Percentiles rank a stretch among this genome's conserved stretches.
Evolutionary conservation across 1,140 invertebrate genomes (phyloP).

Genomic region (Drosophila nigrodunni): DNA sequence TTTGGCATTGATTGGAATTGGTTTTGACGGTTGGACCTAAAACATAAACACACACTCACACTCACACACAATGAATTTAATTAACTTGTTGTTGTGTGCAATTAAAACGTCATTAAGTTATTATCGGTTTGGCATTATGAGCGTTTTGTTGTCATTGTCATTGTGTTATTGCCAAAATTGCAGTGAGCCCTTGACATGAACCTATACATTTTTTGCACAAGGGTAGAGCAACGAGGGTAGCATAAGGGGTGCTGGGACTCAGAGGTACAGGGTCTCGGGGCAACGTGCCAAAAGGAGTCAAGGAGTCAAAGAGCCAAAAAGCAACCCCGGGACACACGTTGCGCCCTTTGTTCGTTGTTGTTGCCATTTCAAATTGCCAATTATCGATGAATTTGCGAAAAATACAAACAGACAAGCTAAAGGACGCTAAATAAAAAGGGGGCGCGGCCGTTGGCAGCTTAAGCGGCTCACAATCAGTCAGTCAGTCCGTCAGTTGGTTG

Average conservation of each 20-base stretch:
- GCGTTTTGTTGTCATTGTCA: constrained; percentile 42
- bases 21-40: constrained; percentile 63
- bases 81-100: constrained; percentile 80
- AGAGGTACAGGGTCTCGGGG: constrained; percentile 4
- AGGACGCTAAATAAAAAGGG: constrained; percentile 24
- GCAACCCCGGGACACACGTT: constrained; percentile 56
- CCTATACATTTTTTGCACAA: constrained; percentile 23
- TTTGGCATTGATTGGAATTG: constrained; percentile 68
- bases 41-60: constrained; percentile 49
- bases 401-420: constrained; percentile 71
- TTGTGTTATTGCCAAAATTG: constrained; percentile 54
- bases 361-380: constrained; percentile 82
- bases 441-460: constrained; percentile 60
- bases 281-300: constrained; percentile 64
- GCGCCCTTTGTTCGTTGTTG: constrained; percentile 50
- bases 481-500: background rate
- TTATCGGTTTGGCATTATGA: constrained; percentile 71
- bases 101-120: constrained; percentile 80
- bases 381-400: constrained; percentile 81
- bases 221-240: background rate
- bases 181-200: constrained; percentile 71
- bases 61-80: constrained; percentile 64
- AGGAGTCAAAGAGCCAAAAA: constrained; percentile 56
- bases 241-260: background rate
- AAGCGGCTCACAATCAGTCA: constrained; percentile 58